A percentile compares a stretch with the other conserved stretches of the same genome.
These are phyloP conservation scores for Thamnaconus septentrionalis DNA, from an alignment of 2,113 vertebrate species.

Conservation along the genomic window DNA sequence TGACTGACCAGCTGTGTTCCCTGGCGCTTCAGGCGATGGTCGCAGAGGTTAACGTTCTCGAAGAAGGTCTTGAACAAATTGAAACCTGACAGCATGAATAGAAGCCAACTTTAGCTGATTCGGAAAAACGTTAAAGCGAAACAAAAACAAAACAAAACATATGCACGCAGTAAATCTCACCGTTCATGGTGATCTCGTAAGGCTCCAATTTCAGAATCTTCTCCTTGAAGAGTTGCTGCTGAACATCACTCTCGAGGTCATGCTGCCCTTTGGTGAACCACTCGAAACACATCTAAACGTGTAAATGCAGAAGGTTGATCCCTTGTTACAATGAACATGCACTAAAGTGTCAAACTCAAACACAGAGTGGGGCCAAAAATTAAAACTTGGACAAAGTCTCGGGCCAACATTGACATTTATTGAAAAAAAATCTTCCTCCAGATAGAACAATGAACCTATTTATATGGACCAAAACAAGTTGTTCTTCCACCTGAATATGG, in stretches of 20 bases:
- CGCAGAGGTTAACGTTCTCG: conserved; percentile 98
- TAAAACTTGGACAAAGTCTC: too few species aligned
- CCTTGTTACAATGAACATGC: too few species aligned
- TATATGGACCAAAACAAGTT: too few species aligned
- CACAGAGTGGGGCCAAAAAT: too few species aligned
- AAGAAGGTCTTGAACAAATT: conserved; percentile 99
- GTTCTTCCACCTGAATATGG: too few species aligned
- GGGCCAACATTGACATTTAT: too few species aligned
- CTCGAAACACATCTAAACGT: conserved; percentile 94
- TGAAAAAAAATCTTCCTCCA: too few species aligned
- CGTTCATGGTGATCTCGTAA: conserved; percentile 98
- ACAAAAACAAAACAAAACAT: too few species aligned
- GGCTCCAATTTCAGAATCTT: conserved; percentile 97
- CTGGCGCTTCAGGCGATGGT: conserved; percentile 96
- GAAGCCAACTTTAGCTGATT: too few species aligned
- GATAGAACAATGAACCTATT: too few species aligned
- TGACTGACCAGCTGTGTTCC: conserved; percentile 93
- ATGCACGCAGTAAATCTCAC: conserved; percentile 67
- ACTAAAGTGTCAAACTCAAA: too few species aligned
- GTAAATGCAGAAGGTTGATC: neutral
- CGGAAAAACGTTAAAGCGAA: too few species aligned
- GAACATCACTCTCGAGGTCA: conserved; percentile 96
- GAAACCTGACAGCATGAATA: conserved; percentile 80
- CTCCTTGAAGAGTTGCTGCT: conserved; percentile 98
- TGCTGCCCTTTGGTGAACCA: conserved; percentile 99